These are phyloP conservation scores for Antigone vipio DNA, from an alignment of 2,113 vertebrate species.

Conservation along the genomic window DNA sequence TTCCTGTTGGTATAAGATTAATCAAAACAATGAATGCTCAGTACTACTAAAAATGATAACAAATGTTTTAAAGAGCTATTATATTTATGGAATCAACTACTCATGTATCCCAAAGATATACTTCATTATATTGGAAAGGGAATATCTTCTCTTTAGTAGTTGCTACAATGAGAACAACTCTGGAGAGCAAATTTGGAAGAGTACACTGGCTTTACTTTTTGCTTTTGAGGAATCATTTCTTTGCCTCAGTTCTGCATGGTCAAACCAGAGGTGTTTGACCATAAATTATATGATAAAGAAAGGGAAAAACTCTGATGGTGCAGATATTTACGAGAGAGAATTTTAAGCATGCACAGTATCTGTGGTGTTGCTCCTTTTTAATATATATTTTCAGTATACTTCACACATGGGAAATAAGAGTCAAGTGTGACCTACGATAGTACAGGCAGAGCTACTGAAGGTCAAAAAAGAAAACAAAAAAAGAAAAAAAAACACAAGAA, in stretches of 20 bases:
- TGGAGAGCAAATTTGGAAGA: background rate
- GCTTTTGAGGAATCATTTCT: background rate
- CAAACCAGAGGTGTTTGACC: background rate
- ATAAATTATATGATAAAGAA: background rate
- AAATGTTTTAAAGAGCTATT: background rate
- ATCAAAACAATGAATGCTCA: background rate
- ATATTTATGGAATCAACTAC: background rate
- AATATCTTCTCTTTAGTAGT: background rate
- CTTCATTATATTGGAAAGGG: background rate
- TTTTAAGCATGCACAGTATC: background rate
- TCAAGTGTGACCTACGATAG: background rate
- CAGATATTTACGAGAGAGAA: background rate
- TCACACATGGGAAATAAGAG: background rate
- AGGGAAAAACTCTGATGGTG: background rate
- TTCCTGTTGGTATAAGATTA: background rate
- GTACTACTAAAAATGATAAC: background rate
- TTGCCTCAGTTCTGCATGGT: background rate
- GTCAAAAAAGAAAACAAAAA: background rate
- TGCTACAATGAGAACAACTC: background rate
- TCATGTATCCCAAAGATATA: background rate
- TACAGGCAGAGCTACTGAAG: background rate
- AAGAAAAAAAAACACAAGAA: background rate
- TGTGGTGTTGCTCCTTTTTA: background rate
- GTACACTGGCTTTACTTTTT: background rate
- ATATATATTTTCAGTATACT: background rate